Base-by-base conservation (phyloP, 2,888 invertebrate species). In the Spodoptera picta region DNA sequence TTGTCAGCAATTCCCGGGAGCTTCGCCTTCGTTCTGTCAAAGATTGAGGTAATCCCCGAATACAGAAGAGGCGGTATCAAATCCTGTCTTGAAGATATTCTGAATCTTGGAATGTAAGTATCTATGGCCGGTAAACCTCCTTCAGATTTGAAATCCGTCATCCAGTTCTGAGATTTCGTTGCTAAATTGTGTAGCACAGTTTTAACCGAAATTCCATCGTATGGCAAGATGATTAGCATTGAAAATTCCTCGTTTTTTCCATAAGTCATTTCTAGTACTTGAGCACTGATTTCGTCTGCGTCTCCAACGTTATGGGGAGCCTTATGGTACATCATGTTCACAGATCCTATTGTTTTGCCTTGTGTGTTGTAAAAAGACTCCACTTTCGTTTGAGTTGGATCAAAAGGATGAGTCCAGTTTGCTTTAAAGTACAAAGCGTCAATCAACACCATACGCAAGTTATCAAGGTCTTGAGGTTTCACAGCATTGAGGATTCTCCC, bases 321-420 rank as follows among this genome's bases (percentile, higher is more conserved):
- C 77, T 95, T 94, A 68, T 96, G 96, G 65, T 95, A 95, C 97
- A 98, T 98, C 97, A 98, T 97, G 61, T 96, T 95, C 0, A 97
- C 96, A 43, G 94, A 84, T 4, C 96, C 95, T 31, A 95, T 87
- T 0, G 88, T 82, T 61, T 90, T 91, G 5, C 95, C 95, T 73
- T 95, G 92, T 6, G 95, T 95, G 79, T 96, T 95, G 73, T 95
- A 96, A 80, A 97, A 97, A 0, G 91, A 80, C 76, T 95, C 95
- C 11, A 83, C 79, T 46, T 85, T 93, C 0, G 97, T 97, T 11
- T 92, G 90, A 0, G 95, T 91, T 0, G 84, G 80, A 73, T 97
- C 96, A 71, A 97, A 97, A 0, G 96, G 96, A 45, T 92, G 86
- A 58, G 95, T 95, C 97, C 97, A 97, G 68, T 95, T 95, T 0